These are phyloP conservation scores for Drosophila macrothrix DNA, from an alignment of 2,888 invertebrate genomes.

Conservation along the genomic window DNA sequence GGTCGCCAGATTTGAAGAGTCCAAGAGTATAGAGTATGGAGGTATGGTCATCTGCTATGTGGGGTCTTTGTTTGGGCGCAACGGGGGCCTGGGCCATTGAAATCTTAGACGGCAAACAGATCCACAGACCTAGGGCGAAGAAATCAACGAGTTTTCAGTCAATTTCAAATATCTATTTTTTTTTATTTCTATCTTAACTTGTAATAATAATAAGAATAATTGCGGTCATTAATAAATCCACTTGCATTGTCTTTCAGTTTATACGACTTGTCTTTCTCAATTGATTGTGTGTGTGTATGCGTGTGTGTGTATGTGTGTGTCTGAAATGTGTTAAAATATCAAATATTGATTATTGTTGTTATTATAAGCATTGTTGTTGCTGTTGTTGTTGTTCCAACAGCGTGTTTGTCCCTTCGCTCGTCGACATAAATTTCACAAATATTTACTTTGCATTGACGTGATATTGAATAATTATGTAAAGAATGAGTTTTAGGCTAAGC, in stretches of 20 bases:
- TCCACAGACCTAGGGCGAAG: conserved; percentile 51
- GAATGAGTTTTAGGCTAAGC: conserved; percentile 51
- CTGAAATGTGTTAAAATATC: conserved; percentile 78
- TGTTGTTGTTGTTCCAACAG: conserved; percentile 32
- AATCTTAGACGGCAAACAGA: conserved; percentile 65
- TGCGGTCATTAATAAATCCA: conserved; percentile 78
- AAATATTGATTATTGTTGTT: conserved; percentile 75
- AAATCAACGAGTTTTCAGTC: conserved; percentile 68
- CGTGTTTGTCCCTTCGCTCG: conserved; percentile 46
- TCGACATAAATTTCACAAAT: conserved; percentile 65
- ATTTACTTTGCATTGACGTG: conserved; percentile 75
- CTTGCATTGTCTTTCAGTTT: conserved; percentile 68
- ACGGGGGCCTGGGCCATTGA: conserved; percentile 66
- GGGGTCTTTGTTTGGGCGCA: conserved; percentile 64
- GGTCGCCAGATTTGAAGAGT: conserved; percentile 27
- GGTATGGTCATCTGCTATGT: conserved; percentile 40
- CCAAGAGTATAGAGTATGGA: not conserved
- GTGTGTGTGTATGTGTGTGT: conserved; percentile 32
- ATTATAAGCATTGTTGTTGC: conserved; percentile 46
- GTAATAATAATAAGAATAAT: conserved; percentile 79
- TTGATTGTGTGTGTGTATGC: conserved; percentile 12
- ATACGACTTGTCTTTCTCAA: conserved; percentile 29
- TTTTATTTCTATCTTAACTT: conserved; percentile 46
- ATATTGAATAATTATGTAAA: conserved; percentile 76
- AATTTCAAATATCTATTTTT: conserved; percentile 38